phyloP scores from a whole-genome alignment of 2,113 vertebrate genomes.

The Agelaius tricolor region DNA sequence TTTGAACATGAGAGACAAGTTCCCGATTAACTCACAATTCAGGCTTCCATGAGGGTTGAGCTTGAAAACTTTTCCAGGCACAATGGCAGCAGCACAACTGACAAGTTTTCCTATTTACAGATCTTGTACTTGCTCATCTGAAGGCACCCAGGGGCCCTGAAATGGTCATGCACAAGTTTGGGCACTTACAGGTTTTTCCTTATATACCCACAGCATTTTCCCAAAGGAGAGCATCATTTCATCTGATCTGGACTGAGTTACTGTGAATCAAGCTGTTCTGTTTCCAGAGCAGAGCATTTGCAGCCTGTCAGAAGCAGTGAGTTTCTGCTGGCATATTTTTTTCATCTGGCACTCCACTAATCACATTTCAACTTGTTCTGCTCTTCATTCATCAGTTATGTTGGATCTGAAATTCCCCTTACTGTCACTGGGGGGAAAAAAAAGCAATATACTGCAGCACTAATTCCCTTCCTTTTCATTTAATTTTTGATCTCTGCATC shows the following conservation, averaged over 20 bases:
- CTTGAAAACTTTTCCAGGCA: neutral
- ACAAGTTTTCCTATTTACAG: neutral
- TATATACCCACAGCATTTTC: neutral
- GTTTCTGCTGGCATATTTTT: neutral
- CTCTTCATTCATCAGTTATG: neutral
- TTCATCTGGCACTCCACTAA: neutral
- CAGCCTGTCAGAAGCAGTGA: neutral
- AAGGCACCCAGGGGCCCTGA: neutral
- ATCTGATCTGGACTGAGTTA: neutral
- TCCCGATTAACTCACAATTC: neutral
- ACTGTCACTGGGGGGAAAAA: neutral
- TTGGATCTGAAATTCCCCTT: neutral
- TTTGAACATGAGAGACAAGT: neutral
- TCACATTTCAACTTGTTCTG: neutral
- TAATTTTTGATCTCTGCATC: neutral
- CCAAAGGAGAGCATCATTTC: neutral
- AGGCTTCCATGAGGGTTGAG: neutral
- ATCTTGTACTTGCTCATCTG: neutral
- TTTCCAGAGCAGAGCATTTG: neutral
- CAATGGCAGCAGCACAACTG: rapidly evolving
- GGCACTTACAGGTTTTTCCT: neutral
- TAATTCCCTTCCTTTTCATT: neutral
- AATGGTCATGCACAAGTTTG: rapidly evolving
- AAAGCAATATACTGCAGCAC: neutral
- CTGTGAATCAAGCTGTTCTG: neutral